Evolutionary conservation across 2,888 invertebrate species (phyloP), one percentile per base, ranked within the genome.

Genomic region (Melolontha melolontha): DNA sequence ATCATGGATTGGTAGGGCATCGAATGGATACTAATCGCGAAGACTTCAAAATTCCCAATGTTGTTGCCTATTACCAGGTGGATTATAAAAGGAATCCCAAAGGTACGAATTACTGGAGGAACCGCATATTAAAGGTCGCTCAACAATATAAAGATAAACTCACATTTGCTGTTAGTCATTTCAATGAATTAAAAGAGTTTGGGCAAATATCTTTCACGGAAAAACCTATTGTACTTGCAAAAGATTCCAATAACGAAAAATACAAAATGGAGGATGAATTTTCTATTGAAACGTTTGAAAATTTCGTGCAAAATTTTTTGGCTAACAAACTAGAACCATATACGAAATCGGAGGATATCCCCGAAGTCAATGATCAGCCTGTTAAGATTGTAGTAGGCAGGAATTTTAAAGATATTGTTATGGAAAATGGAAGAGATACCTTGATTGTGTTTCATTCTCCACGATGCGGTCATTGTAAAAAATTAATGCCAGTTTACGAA

Each of bases 391-490:
- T 93, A 1, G 97, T 98, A 5, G 97, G 91, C 72, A 94, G 94
- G 85, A 98, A 96, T 86, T 98, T 97, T 85, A 92, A 96, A 80
- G 92, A 96, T 63, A 85, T 96, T 63, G 94, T 97, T 0, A 90
- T 89, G 1, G 92, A 97, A 80, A 91, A 92, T 75, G 92, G 87
- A 40, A 91, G 94, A 78, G 97, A 98, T 81, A 94, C 94, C 1
- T 86, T 98, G 42, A 88, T 98, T 72, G 97, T 97, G 84, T 97
- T 97, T 86, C 97, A 97, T 83, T 97, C 97, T 16, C 96, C 96
- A 0, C 97, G 97, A 96, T 96, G 95, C 81, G 96, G 96, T 72
- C 97, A 97, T 79, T 98, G 97, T 86, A 97, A 97, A 85, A 92
- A 92, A 81, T 86, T 98, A 47, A 87, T 93, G 1, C 97, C 97